Percentiles rank a stretch among this genome's conserved stretches.
Conservation (phyloP, 2,888 invertebrate species). For the Zygothrica quintamaculata region DNA sequence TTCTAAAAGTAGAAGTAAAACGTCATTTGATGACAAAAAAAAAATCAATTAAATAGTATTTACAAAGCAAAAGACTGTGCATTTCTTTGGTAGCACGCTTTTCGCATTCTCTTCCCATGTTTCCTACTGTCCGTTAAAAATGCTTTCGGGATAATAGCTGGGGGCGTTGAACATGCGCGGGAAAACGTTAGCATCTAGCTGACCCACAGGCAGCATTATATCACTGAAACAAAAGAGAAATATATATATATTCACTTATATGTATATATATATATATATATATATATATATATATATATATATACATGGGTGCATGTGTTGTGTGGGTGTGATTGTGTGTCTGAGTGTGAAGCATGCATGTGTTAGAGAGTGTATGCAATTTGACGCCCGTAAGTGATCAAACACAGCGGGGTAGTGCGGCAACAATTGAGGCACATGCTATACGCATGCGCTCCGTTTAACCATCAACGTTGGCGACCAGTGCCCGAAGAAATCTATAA, state of each 20-base stretch:
- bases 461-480: conserved; percentile 61
- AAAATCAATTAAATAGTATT: conserved; percentile 57
- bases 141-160: conserved; percentile 84
- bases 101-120: no score
- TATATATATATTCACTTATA: conserved; percentile 10
- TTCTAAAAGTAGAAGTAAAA: conserved; percentile 53
- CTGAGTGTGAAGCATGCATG: conserved; percentile 39
- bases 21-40: conserved; percentile 67
- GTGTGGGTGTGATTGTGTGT: conserved; percentile 34
- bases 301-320: conserved; percentile 36
- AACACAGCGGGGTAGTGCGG: conserved; percentile 58
- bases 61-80: conserved; percentile 59
- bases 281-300: conserved; percentile 28
- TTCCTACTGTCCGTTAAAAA: conserved; percentile 83
- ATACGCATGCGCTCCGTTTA: conserved; percentile 72
- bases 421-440: conserved; percentile 69
- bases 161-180: conserved; percentile 84
- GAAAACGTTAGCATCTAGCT: conserved; percentile 83
- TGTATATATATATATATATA: conserved; percentile 16
- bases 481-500: conserved; percentile 70
- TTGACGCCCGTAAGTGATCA: conserved; percentile 65
- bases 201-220: conserved; percentile 83
- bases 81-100: conserved; percentile 14
- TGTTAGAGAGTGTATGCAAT: conserved; percentile 60
- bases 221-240: conserved; percentile 71